These are phyloP conservation scores for Zingel zingel DNA, from an alignment of 2,113 vertebrate species.

Conservation along the genomic window DNA sequence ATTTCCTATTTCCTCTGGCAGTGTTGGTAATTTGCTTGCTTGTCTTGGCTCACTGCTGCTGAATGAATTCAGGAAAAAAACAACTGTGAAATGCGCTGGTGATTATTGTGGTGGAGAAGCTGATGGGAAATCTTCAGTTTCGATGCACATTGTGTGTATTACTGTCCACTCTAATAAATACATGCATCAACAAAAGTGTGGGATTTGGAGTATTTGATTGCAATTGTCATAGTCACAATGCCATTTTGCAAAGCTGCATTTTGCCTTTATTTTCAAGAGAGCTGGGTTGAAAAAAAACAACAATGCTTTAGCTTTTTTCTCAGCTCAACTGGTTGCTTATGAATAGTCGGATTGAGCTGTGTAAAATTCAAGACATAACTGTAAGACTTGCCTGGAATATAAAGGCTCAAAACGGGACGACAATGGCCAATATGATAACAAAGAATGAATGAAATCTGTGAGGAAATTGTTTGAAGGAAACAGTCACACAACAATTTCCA, in stretches of 20 bases:
- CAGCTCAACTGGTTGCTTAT: background rate
- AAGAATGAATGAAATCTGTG: background rate
- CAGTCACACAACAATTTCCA: slow-evolving; percentile 11
- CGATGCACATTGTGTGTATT: slow-evolving; percentile 12
- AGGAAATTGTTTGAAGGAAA: slow-evolving; percentile 9
- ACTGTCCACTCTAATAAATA: slow-evolving; percentile 8
- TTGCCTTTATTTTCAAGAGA: background rate
- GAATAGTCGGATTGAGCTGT: background rate
- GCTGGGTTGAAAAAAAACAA: background rate
- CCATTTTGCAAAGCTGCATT: background rate
- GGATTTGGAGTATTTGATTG: background rate
- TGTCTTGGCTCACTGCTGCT: slow-evolving; percentile 2
- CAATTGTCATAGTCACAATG: background rate
- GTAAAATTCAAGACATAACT: background rate
- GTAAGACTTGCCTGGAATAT: background rate
- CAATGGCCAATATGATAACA: slow-evolving; percentile 4
- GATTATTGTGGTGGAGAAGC: slow-evolving; percentile 28
- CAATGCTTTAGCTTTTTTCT: background rate
- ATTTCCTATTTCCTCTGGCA: slow-evolving; percentile 34
- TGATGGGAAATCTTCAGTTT: slow-evolving; percentile 43
- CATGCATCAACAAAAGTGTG: slow-evolving; percentile 2
- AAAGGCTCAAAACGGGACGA: background rate
- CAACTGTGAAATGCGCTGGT: slow-evolving; percentile 17
- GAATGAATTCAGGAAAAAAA: slow-evolving; percentile 16
- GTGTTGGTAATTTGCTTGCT: slow-evolving; percentile 39